Base-by-base conservation (phyloP, 1,140 invertebrate genomes). In the Protaetia brevitarsis region DNA sequence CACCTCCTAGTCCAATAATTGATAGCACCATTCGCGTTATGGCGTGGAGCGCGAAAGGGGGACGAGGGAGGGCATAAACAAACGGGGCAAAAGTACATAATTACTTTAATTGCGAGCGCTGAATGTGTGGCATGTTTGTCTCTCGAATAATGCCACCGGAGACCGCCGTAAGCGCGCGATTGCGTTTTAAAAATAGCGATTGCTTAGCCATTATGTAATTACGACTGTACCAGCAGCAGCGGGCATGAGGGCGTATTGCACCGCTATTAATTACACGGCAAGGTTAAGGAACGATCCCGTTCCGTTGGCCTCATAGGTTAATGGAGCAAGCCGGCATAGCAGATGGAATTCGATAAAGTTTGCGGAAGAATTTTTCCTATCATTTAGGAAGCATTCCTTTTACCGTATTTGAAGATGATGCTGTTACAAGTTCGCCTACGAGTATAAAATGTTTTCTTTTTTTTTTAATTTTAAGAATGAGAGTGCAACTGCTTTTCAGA, bases 161-260 rank as follows among this genome's bases (percentile, higher is more conserved):
- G 34, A 37, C 5, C 0, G 34, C 3, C 16, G 11, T 11, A 16
- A 13, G 10, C n/a, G 34, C 34, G 41, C 16, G 41, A 51, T 51
- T 10, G 41, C 41, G 19, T 51, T 51, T 51, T 51, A 51, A 51
- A 51, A 51, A 51, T 51, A 51, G 41, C 41, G 41, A 51, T 51
- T 51, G 41, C 41, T 51, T 51, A 51, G 41, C 5, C 41, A 51
- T 51, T 51, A 51, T 51, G 41, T 51, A 51, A 51, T 51, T 51
- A 51, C 41, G 41, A n/a, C n/a, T n/a, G n/a, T n/a, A n/a, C n/a
- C n/a, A n/a, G 41, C 26, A 23, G 41, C 41, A 51, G 26, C 26
- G 41, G 41, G 5, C 11, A 51, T 21, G 41, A 51, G 41, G 41
- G 41, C 41, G 41, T 51, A 23, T 51, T 51, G n/a, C n/a, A 51